Base-by-base conservation (phyloP, 2,888 invertebrate species). In the Tetanocera ferruginea region DNA sequence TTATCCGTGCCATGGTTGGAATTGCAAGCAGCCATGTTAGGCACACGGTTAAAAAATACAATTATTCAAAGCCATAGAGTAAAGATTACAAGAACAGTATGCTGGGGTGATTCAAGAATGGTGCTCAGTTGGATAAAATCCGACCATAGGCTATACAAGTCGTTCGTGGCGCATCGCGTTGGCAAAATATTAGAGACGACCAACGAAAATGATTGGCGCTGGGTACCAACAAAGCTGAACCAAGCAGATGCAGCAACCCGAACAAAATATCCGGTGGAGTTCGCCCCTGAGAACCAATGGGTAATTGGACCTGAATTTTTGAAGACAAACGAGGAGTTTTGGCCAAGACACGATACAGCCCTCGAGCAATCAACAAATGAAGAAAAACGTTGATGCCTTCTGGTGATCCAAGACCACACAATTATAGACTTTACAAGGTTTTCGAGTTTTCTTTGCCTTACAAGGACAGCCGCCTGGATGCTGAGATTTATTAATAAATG, bases 1-100 rank as follows among this genome's bases (percentile, higher is more conserved):
- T 49, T 78, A 11, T 78, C 78, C 9, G 75, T 79, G 60, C 79
- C 75, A 5, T 69, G 78, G 2, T 71, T 78, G 4, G 77, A 80
- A 71, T 66, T 79, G 17, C 72, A 74, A 55, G 73, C 64, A 37
- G 70, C 76, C 11, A 70, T 79, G 1, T 64, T 80, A 2, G 78
- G 76, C 31, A 52, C 49, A 14, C 67, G 78, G 49, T 31, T 76
- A 19, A 76, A 74, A 6, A 66, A 76, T 23, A 64, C 76, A 76
- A 14, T 67, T 72, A 76, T 11, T 5, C 11, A 55, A n/a, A n/a
- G 5, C 5, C 55, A 55, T n/a, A 14, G 5, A 5, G 5, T 55
- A 9, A n/a, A 55, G 8, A n/a, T 55, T 9, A n/a, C 5, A 5
- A 9, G n/a, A 9, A 17, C 8, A 14, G n/a, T n/a, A n/a, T n/a